Evolutionary conservation across 2,888 invertebrate genomes (phyloP), one percentile per base, ranked within the genome.

Genomic region (Schizaphis graminum): DNA sequence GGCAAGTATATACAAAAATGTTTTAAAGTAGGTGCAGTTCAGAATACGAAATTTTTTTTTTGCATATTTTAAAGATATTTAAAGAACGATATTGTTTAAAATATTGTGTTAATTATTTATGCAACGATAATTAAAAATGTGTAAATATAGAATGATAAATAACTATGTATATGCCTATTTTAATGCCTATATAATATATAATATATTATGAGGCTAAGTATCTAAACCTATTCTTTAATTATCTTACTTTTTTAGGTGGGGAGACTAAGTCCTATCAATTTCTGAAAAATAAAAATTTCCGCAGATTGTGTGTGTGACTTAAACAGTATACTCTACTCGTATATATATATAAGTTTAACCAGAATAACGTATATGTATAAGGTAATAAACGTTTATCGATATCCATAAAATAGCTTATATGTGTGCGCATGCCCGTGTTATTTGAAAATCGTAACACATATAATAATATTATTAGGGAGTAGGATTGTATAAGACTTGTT

Each of bases 321-420:
- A 35, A 53, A 88, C n/a, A 35, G 53, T 86, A 35, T 13, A n/a
- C 67, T 67, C n/a, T 67, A n/a, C n/a, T 67, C n/a, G 67, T n/a
- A 86, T 86, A 47, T n/a, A 86, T 86, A 47, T 86, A 26, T 44
- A 86, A 44, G 5, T 44, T 11, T 67, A 67, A 47, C n/a, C 67
- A n/a, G n/a, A 67, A 35, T 77, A 77, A 77, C 35, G 35, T 35
- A 77, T 21, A 35, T 7, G 16, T 5, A 35, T 53, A 53, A 24
- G 85, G 85, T n/a, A 91, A 85, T 91, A 91, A 91, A 91, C 44
- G 91, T 91, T 85, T 91, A 91, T 91, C 56, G 85, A 85, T 85
- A 91, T 91, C 85, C 91, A 91, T 91, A 91, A 91, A 85, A 77
- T 77, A 77, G 56, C n/a, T 53, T 77, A 35, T 41, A 35, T 41